A percentile compares a stretch with the other conserved stretches of the same genome.
phyloP scores from a whole-genome alignment of 2,113 vertebrate species.

The Mixornis gularis region DNA sequence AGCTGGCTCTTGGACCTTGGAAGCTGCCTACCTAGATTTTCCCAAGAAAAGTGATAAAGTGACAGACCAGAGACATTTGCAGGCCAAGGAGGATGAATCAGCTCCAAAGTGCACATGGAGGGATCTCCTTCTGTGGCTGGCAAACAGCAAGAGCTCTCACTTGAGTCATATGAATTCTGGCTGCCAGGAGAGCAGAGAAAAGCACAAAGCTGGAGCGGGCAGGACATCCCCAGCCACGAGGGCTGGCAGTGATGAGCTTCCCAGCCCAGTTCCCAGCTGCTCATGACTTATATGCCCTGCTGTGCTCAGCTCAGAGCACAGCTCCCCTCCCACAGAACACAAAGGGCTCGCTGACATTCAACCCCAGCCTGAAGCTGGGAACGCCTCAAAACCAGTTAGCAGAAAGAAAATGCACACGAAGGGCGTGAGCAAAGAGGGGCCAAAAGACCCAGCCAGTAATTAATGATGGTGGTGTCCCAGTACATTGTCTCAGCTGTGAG shows the following conservation, averaged over 20 bases:
- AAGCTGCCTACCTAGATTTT: background rate
- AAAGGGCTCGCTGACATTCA: background rate
- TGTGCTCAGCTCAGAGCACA: background rate
- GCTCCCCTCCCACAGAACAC: background rate
- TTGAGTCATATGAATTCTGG: background rate
- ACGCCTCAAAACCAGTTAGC: background rate
- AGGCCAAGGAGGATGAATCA: conserved; percentile 27
- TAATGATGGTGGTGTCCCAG: background rate
- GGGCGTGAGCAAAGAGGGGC: background rate
- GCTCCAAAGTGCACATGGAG: background rate
- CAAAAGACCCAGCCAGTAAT: background rate
- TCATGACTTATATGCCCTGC: background rate
- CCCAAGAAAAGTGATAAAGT: background rate
- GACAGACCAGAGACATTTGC: conserved; percentile 22
- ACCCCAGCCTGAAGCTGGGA: background rate
- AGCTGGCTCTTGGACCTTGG: background rate
- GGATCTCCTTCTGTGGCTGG: background rate
- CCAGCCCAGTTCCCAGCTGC: background rate
- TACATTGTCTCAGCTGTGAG: background rate
- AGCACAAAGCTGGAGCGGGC: background rate
- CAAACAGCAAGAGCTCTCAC: background rate
- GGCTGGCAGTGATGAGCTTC: background rate
- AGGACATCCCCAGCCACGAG: background rate
- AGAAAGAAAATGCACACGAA: background rate
- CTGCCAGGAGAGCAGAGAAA: background rate